Conservation (phyloP, 2,888 invertebrate genomes). For the Ectropis crepuscularia region DNA sequence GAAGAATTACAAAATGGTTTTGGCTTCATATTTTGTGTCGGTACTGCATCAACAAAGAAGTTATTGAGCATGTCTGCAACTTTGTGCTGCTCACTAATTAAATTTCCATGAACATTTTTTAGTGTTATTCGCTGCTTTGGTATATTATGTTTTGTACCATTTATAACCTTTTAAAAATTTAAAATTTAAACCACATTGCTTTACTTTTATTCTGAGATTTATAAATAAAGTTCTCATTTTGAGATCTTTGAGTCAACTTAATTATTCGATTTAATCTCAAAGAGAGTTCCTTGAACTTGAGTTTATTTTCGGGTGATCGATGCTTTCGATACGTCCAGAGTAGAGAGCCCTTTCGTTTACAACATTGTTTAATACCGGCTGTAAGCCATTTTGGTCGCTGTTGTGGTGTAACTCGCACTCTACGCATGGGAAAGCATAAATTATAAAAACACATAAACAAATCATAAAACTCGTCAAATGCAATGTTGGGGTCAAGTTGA, state of each 20-base stretch:
- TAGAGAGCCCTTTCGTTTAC: not conserved
- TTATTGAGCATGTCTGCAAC: not conserved
- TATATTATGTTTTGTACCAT: not conserved
- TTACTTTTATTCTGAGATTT: not conserved
- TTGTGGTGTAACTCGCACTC: not conserved
- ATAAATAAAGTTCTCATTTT: not conserved
- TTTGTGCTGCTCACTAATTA: not conserved
- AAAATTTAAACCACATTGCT: not conserved
- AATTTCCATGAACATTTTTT: not conserved
- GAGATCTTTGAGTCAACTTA: not conserved
- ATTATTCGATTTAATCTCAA: not conserved
- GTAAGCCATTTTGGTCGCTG: not conserved
- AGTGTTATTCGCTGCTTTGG: not conserved
- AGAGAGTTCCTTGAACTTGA: not conserved
- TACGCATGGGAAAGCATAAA: not conserved
- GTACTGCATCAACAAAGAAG: not conserved
- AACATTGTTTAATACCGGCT: not conserved
- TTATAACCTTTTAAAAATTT: not conserved
- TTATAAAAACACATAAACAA: not conserved
- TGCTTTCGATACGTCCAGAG: not conserved
- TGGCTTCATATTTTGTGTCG: not conserved
- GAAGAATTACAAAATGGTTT: not conserved
- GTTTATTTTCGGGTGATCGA: not conserved
- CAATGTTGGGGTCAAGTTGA: not conserved
- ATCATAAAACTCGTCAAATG: not conserved